These are phyloP conservation scores for Koerneria pararmatus DNA, from an alignment of 2,888 invertebrate species.

Conservation along the genomic window DNA sequence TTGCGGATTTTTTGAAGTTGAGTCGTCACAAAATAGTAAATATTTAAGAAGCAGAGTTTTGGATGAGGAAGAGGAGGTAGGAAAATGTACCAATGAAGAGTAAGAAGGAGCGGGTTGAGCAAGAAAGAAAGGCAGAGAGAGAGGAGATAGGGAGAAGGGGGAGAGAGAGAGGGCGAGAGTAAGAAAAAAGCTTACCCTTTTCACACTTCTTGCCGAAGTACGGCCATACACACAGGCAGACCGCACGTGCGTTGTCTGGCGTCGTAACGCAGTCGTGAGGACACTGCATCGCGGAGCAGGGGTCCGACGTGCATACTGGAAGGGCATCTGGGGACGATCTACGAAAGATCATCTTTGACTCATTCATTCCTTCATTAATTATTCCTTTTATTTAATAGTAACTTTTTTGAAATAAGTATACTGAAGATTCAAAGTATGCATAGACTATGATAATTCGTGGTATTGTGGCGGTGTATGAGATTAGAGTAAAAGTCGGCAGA, in stretches of 20 bases:
- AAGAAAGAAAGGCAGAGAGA: no score
- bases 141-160: not conserved
- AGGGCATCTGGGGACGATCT: not conserved
- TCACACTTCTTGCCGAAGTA: constrained; percentile 11
- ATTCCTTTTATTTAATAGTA: not conserved
- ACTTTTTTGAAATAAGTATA: no score
- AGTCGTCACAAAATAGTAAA: no score
- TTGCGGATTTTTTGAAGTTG: no score
- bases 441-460: no score
- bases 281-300: constrained; percentile 33
- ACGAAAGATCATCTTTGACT: not conserved
- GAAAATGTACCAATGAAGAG: no score
- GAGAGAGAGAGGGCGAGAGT: not conserved
- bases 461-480: no score
- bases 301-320: constrained; percentile 31
- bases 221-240: constrained; percentile 15
- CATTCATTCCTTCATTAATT: not conserved
- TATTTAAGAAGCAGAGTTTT: no score
- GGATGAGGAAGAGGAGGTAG: no score
- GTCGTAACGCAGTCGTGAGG: constrained; percentile 31
- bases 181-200: not conserved
- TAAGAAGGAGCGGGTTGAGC: no score
- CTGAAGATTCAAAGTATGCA: no score
- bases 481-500: no score
- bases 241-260: constrained; percentile 21